Base-by-base conservation (phyloP, 2,113 vertebrate species). In the Gymnobelideus leadbeateri region DNA sequence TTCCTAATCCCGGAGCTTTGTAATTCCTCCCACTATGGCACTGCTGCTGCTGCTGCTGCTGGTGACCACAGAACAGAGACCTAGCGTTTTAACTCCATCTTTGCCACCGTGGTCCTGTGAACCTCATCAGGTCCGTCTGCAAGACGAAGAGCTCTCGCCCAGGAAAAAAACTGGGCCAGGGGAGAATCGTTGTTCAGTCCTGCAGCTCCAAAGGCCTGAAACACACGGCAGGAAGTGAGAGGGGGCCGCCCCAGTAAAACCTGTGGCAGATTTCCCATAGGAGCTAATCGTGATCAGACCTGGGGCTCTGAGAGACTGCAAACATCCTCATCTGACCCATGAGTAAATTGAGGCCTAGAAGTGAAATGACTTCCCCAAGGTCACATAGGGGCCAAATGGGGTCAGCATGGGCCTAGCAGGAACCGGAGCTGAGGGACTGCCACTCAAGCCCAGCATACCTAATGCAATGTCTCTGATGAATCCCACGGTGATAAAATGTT, bases 201-300 rank as follows among this genome's bases (percentile, higher is more conserved):
- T 0, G 98, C 98, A 54, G 97, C 98, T 94, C 98, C 98, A 3
- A 98, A 98, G 51, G 97, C 98, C 99, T 99, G 94, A 2, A 23
- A 55, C 91, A 95, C 96, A 90, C 0, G 0, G 0, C 0, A 1
- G 94, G 52, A 92, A 52, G 57, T n/a, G 37, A 1, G 23, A 14
- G n/a, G 47, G 46, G 47, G 53, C 51, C 91, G 54, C 11, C 3
- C 55, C 23, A 57, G 2, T 26, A 61, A 61, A 28, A 28, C 26
- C 12, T 12, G 6, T 2, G 9, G 31, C 28, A 31, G 57, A 61
- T 31, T 28, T 61, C 57, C 57, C 28, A 1, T 0, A 61, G 28
- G 28, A 28, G 57, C 28, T 57, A 28, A 57, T 9, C 12, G 57
- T 37, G 26, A 28, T 57, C 55, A 28, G 25, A 55, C 6, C 54